Base-by-base conservation (phyloP, 2,888 invertebrate genomes). In the Tenodera sinensis region DNA sequence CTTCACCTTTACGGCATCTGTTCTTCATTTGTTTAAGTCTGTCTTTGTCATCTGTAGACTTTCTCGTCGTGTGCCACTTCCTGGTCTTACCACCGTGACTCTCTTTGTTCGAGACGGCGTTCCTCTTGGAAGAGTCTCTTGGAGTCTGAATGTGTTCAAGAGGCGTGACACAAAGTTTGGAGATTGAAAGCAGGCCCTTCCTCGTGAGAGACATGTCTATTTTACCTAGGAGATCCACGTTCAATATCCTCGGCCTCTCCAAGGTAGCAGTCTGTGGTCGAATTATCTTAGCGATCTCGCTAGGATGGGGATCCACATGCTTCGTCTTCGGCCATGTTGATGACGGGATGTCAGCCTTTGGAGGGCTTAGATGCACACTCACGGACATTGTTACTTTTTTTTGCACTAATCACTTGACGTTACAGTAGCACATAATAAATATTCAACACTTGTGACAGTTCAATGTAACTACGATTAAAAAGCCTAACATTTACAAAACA, bases 131-230 rank as follows among this genome's bases (percentile, higher is more conserved):
- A 20, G 54, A 83, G 34, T 42, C 42, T 42, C 84, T 84, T 4
- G 84, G 42, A n/a, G 28, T 12, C n/a, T 81, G 87, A 9, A 87
- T n/a, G 28, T 88, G 83, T 7, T 85, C 91, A 34, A 93, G 89
- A 6, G 93, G 93, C 87, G 92, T 90, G 28, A 92, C 92, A 90
- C 93, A 93, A 83, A 94, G 91, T 90, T 93, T 93, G 12, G 93
- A 92, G 27, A 94, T 93, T 25, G 91, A 91, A 87, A 94, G 93
- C 25, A 95, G 92, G 85, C 94, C 93, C 91, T 95, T 95, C 91
- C 95, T 94, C 86, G 94, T 93, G 54, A 95, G 92, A 87, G 94
- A 92, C 95, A 95, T 95, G 92, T 95, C 95, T 71, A 95, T 93
- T 91, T 94, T 94, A 27, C 94, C 93, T 81, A 94, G 92, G 42